These are phyloP conservation scores for Taenaris catops DNA, from an alignment of 2,888 invertebrate species.

Conservation along the genomic window DNA sequence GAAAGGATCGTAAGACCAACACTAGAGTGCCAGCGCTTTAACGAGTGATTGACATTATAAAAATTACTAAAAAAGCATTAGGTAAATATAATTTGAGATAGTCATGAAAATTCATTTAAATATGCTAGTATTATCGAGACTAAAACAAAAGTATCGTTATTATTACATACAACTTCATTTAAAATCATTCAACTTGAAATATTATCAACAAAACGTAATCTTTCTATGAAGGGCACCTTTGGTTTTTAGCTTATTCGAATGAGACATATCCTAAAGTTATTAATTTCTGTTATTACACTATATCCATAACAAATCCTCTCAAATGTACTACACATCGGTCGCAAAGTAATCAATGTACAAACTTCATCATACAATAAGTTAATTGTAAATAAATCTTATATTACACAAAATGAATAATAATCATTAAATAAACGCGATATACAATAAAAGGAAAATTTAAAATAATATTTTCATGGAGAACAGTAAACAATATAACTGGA, in stretches of 20 bases:
- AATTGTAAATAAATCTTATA: conserved; percentile 77
- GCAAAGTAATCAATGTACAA: conserved; percentile 68
- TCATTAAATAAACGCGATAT: conserved; percentile 61
- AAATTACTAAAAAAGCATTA: conserved; percentile 73
- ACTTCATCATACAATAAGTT: conserved; percentile 60
- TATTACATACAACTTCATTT: conserved; percentile 74
- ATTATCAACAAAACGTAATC: conserved; percentile 79
- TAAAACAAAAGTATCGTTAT: conserved; percentile 74
- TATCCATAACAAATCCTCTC: conserved; percentile 70
- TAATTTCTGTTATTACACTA: conserved; percentile 72
- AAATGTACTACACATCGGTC: conserved; percentile 61
- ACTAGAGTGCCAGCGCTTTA: conserved; percentile 77
- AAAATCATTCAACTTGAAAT: conserved; percentile 77
- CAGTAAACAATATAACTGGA: conserved; percentile 71
- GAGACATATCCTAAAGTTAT: conserved; percentile 77
- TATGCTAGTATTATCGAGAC: conserved; percentile 73
- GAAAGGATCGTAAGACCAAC: conserved; percentile 70
- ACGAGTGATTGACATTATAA: conserved; percentile 76
- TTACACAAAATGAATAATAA: conserved; percentile 63
- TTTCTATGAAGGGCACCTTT: conserved; percentile 90
- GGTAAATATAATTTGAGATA: conserved; percentile 80
- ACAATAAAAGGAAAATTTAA: conserved; percentile 57
- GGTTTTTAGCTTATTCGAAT: conserved; percentile 88
- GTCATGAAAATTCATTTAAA: conserved; percentile 72
- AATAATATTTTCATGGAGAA: conserved; percentile 59